phyloP scores from a whole-genome alignment of 2,113 vertebrate genomes.

The Pycnonotus jocosus region DNA sequence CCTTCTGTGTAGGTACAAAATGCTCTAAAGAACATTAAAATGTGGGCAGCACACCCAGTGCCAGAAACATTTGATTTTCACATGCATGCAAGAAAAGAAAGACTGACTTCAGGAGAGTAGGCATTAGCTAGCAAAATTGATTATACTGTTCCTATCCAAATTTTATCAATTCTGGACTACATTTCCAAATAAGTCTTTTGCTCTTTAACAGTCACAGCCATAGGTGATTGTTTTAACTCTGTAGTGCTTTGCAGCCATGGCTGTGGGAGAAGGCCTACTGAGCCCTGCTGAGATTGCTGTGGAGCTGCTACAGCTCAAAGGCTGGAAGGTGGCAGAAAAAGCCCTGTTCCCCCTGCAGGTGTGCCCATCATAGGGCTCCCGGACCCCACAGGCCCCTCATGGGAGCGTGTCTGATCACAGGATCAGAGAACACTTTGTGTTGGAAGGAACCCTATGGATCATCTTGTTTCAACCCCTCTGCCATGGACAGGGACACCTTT shows the following conservation, averaged over 20 bases:
- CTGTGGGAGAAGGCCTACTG: not conserved
- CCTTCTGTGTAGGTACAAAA: constrained; percentile 2
- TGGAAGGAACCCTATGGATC: not conserved
- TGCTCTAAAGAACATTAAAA: not conserved
- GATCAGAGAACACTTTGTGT: not conserved
- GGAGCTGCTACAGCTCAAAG: not conserved
- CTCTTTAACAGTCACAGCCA: not conserved
- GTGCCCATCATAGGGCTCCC: not conserved
- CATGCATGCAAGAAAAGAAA: not conserved
- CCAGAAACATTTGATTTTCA: not conserved
- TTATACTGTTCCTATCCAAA: not conserved
- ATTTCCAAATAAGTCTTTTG: not conserved
- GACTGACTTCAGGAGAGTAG: not conserved
- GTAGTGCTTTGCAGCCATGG: not conserved
- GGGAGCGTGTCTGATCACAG: not conserved
- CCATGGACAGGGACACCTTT: not conserved
- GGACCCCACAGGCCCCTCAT: not conserved
- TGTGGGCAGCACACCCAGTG: not conserved
- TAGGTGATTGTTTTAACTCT: not conserved
- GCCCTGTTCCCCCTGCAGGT: fast-evolving
- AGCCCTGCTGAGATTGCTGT: not conserved
- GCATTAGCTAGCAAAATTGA: not conserved
- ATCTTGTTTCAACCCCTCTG: not conserved
- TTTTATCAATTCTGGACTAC: not conserved
- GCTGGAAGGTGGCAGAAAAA: not conserved